Percentiles rank a stretch among this genome's conserved stretches.
Conservation (phyloP, 2,113 vertebrate species). For the Axis porcinus region DNA sequence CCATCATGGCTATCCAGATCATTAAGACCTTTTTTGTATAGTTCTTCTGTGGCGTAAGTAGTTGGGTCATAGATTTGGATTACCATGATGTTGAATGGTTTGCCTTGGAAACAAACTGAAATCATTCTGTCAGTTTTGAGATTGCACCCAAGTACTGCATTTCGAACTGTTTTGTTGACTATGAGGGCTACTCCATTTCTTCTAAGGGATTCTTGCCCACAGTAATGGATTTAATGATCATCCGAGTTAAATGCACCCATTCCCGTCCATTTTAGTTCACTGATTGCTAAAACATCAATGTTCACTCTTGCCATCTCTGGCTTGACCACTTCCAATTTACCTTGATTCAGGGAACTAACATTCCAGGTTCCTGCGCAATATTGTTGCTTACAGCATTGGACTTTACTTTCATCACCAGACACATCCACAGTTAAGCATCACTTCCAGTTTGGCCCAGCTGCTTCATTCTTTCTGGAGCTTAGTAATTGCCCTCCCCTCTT, state of each 20-base stretch:
- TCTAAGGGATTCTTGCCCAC: background rate
- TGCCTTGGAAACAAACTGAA: background rate
- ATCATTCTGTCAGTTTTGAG: background rate
- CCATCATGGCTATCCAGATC: background rate
- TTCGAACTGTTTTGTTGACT: background rate
- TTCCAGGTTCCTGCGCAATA: background rate
- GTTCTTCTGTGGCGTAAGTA: background rate
- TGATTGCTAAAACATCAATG: background rate
- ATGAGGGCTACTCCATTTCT: background rate
- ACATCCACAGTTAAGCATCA: background rate
- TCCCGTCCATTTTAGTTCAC: background rate
- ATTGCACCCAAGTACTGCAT: background rate
- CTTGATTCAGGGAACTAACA: background rate
- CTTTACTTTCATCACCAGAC: background rate
- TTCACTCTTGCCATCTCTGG: background rate
- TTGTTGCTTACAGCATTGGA: background rate
- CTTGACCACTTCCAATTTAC: background rate
- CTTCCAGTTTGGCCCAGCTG: background rate
- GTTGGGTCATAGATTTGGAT: background rate
- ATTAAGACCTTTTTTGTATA: background rate
- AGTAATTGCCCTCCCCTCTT: background rate
- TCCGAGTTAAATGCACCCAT: background rate
- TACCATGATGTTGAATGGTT: background rate
- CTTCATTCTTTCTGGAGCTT: background rate
- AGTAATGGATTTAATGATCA: background rate